These are phyloP conservation scores for Scaptomyza tumidula DNA, from an alignment of 2,888 invertebrate genomes.

Conservation along the genomic window DNA sequence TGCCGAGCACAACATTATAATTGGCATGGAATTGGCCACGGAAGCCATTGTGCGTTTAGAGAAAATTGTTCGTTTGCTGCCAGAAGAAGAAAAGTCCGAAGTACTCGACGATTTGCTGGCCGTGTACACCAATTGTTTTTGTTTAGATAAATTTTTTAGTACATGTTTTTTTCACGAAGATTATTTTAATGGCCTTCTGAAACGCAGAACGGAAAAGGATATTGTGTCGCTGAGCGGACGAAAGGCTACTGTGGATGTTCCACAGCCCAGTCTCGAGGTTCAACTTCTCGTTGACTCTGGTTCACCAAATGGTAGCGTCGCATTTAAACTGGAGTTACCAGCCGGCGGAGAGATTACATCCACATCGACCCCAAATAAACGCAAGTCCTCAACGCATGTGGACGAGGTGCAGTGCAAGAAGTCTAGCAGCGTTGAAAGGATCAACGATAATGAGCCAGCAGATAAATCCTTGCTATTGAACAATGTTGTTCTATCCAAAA, in stretches of 20 bases:
- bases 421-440: conserved; percentile 42
- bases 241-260: neutral
- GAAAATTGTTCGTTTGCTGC: conserved; percentile 91
- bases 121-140: conserved; percentile 94
- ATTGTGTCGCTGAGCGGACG: neutral
- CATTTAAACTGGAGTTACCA: conserved; percentile 9
- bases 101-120: conserved; percentile 92
- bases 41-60: conserved; percentile 90
- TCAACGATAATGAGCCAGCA: conserved; percentile 22
- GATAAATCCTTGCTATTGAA: conserved; percentile 10
- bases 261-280: neutral
- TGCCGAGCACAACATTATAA: conserved; percentile 88
- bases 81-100: conserved; percentile 90
- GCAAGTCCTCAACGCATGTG: conserved; percentile 62
- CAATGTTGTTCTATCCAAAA: conserved; percentile 16
- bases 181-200: conserved; percentile 91
- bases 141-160: conserved; percentile 93
- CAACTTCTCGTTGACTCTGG: neutral
- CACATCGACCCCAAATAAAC: conserved; percentile 65
- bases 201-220: conserved; percentile 83
- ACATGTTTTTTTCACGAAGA: conserved; percentile 94
- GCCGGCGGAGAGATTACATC: conserved; percentile 15
- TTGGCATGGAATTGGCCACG: conserved; percentile 91
- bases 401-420: conserved; percentile 68
- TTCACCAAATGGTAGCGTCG: neutral